Evolutionary conservation across 2,113 vertebrate genomes (phyloP), one percentile per base, ranked within the genome.

Genomic region (Hipposideros armiger): DNA sequence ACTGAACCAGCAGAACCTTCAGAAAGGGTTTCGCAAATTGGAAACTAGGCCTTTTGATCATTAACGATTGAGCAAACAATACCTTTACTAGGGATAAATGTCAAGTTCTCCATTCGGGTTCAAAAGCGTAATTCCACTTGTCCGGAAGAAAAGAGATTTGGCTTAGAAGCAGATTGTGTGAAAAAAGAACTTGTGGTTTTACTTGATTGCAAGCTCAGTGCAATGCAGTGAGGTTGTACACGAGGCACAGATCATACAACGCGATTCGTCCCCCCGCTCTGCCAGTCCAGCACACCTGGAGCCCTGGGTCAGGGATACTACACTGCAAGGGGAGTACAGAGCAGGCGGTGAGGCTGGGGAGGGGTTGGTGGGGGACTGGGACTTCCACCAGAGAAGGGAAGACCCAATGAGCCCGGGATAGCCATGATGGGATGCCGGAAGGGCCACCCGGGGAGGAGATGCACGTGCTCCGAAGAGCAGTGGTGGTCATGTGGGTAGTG

Each of bases 141-240:
- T 84, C 26, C 40, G 54, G 64, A 95, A 83, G 42, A 81, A 94
- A 84, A n/a, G 30, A 66, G 50, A 92, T 84, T 84, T 67, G 26
- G 28, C 52, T 81, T 84, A 76, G 69, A 96, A 90, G 7, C 54
- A 69, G 66, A 62, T 36, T 28, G 6, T 5, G 5, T 13, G 17
- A 24, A 40, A 54, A 56, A 45, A n/a, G 20, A 69, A 70, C 32
- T 13, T 42, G 17, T 56, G 32, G n/a, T 45, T 87, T 87, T 76
- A 60, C n/a, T 50, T 28, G 45, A 47, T 11, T 60, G 17, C 60
- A 32, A 92, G 24, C 13, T 11, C 5, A 13, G 9, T 0, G 0
- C 24, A 16, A 20, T 76, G 13, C 15, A 77, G 82, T 47, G 45
- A n/a, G n/a, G 26, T n/a, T 77, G 30, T 4, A 24, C 3, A 62